Evolutionary conservation across 2,113 vertebrate species (phyloP).

Genomic region (Lagopus muta): DNA sequence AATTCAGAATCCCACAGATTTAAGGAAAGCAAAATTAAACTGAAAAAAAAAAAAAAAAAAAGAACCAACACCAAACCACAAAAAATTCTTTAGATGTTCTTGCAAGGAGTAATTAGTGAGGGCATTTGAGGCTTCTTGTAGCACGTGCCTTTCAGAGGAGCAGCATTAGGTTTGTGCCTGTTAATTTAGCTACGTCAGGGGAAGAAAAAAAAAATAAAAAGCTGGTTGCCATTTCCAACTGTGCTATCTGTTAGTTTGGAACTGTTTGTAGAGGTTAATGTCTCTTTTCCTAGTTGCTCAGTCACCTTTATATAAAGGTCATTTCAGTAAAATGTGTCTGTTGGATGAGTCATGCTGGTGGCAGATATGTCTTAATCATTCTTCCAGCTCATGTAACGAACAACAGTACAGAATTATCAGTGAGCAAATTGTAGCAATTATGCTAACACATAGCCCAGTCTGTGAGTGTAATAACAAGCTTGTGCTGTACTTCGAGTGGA

Average conservation of each 20-base stretch:
- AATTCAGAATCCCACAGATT: not conserved
- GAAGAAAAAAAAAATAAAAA: not conserved
- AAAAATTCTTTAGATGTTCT: not conserved
- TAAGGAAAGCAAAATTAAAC: not conserved
- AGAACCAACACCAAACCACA: not conserved
- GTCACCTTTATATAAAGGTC: conserved; percentile 64
- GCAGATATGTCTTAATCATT: conserved; percentile 59
- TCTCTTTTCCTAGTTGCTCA: conserved; percentile 67
- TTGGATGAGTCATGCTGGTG: conserved; percentile 72
- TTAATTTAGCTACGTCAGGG: conserved; percentile 21
- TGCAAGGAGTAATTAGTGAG: not conserved
- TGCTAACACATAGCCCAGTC: conserved; percentile 43
- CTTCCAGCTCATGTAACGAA: conserved; percentile 52
- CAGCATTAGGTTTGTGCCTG: conserved; percentile 13
- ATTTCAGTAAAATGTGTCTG: conserved; percentile 60
- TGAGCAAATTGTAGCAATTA: conserved; percentile 75
- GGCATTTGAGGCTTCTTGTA: conserved; percentile 27
- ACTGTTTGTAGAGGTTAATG: conserved; percentile 72
- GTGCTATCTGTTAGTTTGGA: conserved; percentile 53
- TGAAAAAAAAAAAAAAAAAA: not conserved
- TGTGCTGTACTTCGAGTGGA: conserved; percentile 9
- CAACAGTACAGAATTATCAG: conserved; percentile 69
- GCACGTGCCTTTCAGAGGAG: conserved; percentile 6
- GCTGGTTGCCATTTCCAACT: conserved; percentile 57
- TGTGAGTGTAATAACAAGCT: conserved; percentile 63